Evolutionary conservation across 2,797 vertebrate species (phyloP), one percentile per base, ranked within the genome.

Genomic region (Falco novaeseelandiae): DNA sequence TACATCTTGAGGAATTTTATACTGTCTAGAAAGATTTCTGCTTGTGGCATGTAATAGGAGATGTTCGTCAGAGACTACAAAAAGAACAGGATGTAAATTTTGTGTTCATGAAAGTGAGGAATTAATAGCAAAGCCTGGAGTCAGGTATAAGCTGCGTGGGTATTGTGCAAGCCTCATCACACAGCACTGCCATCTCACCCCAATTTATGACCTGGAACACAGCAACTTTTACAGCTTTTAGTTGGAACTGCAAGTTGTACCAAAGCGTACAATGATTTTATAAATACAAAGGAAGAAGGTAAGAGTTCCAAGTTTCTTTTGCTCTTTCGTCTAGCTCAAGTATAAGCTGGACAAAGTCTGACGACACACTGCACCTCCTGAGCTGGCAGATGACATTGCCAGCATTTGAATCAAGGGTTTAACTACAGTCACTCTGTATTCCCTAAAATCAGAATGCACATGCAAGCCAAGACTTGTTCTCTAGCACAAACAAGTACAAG

Each of bases 171-270:
- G 92, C 95, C 91, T 93, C 89, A 93, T 96, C 96, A 96, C 89
- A 90, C 93, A 90, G 91, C 70, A 59, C 76, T 87, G 69, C 95
- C 93, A 94, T 92, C 95, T 91, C 90, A 93, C 86, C 51, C 81
- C 85, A 97, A 84, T 97, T 97, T 97, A 97, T 97, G 97, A 84
- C n/a, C 96, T 96, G 96, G 96, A 97, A 97, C 97, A 92, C 65
- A 70, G 70, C 57, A 90, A 89, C 71, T 93, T 97, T 95, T 94
- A 96, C 88, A 93, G 94, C 93, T 85, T 90, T 81, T 71, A 71
- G 29, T 61, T 93, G 88, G 79, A 90, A 58, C 89, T 91, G 63
- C 69, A 85, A 46, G 51, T 77, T 81, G 74, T 73, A 90, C 66
- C 70, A 54, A 90, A 62, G 55, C 2, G 0, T 57, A 61, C 40